Base-by-base conservation (phyloP, 2,797 vertebrate species). In the Apodemus agrarius region DNA sequence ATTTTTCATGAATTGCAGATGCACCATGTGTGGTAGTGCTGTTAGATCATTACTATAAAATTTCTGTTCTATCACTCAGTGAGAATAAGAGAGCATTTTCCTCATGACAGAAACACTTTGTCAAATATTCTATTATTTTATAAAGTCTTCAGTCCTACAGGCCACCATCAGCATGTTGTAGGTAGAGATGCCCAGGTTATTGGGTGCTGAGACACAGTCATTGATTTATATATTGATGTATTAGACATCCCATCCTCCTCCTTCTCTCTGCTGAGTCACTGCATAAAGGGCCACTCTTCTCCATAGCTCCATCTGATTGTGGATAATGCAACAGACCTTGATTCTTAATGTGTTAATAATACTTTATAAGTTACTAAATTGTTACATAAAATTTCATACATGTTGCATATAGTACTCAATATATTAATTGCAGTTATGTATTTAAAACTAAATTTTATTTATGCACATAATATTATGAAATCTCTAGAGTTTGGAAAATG, bases 351-450 rank as follows among this genome's bases (percentile, higher is more conserved):
- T 31, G 12, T 2, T 24, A 31, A 57, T 59, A 14, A n/a, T 40
- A 67, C 6, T 91, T 93, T 34, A 81, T 65, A 72, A 43, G 19
- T 80, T 57, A 37, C 14, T 95, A 90, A 76, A 40, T 84, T 11
- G 37, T 75, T n/a, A 49, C 16, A 37, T 65, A 34, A 13, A 52
- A 89, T 31, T 82, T 75, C 14, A 46, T 49, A 29, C 1, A 2
- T 19, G 26, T 74, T 40, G 4, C 0, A 63, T 74, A 29, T 46
- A 57, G 22, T 82, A 26, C 26, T 93, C 67, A 59, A 34, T 54
- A 59, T 49, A 31, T 59, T 57, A 46, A 37, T 6, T n/a, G 34
- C 24, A 5, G 34, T 54, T 40, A 8, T 37, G 19, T 57, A 26
- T 65, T 37, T 61, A 9, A 54, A 52, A 61, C 4, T 59, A 86